Percentiles rank a stretch among this genome's conserved stretches.
These are phyloP conservation scores for Hydraecia micacea DNA, from an alignment of 2,888 invertebrate genomes.

Conservation along the genomic window DNA sequence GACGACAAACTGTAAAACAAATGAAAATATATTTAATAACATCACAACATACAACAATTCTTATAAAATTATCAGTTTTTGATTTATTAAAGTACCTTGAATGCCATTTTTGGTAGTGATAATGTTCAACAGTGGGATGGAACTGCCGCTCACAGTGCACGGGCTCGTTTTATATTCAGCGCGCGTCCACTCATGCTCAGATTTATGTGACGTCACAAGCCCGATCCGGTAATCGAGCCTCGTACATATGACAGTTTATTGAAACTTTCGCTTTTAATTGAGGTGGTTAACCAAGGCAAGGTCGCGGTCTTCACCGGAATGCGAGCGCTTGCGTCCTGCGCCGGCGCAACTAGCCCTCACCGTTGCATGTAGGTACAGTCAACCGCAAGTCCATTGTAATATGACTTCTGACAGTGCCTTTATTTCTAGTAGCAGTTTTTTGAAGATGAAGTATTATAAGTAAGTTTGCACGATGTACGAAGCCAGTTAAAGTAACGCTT, in stretches of 20 bases:
- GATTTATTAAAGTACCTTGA: conserved; percentile 76
- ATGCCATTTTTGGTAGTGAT: conserved; percentile 81
- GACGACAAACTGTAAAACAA: conserved; percentile 75
- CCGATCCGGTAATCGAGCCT: conserved; percentile 76
- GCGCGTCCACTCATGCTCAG: conserved; percentile 74
- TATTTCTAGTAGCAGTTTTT: conserved; percentile 13
- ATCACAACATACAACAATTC: neutral
- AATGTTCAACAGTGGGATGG: conserved; percentile 75
- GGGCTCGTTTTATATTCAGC: conserved; percentile 79
- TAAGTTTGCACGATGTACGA: neutral
- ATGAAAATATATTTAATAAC: neutral
- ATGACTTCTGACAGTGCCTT: neutral
- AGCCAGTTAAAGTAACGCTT: too few species aligned
- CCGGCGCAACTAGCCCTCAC: conserved; percentile 2
- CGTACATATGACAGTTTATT: conserved; percentile 76
- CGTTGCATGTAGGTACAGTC: neutral
- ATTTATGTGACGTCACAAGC: conserved; percentile 76
- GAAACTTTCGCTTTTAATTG: conserved; percentile 85
- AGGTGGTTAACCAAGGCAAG: conserved; percentile 77
- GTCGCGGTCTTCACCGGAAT: conserved; percentile 77
- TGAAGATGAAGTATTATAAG: neutral
- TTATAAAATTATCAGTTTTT: conserved; percentile 10
- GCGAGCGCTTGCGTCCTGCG: conserved; percentile 57
- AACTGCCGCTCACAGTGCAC: conserved; percentile 75
- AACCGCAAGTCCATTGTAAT: neutral